Base-by-base conservation (phyloP, 1,140 invertebrate genomes). In the Agrilus planipennis region DNA sequence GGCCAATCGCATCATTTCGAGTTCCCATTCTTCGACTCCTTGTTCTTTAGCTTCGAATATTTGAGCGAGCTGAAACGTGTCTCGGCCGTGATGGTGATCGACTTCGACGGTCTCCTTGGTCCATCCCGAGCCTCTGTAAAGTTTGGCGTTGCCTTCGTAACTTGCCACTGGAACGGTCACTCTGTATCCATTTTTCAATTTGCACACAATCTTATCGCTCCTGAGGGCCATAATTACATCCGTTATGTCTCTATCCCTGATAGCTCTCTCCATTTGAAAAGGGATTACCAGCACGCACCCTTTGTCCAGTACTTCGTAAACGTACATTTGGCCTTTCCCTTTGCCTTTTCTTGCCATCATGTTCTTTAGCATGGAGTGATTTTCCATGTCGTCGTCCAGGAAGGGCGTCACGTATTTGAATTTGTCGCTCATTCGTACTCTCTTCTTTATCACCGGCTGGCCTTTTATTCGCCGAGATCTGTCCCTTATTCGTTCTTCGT, bases 1-100 rank as follows among this genome's bases (percentile, higher is more conserved):
- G 2, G 59, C 53, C 45, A 61, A 44, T 41, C 54, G 39, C 49
- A 57, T 50, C 50, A 55, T 55, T 54, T 67, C 51, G 30, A 61
- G 41, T 54, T 65, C 55, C 48, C 79, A 77, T 45, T 77, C 75
- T 20, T 73, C 71, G 0, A 61, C 69, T 7, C 74, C 70, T 34
- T 62, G 73, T 53, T 82, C 79, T 55, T 83, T 84, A 22, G 77
- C 78, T 64, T 85, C 80, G 56, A 85, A 84, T 44, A 84, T 73
- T 60, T 78, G 79, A 44, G 78, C 81, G 35, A 74, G 71, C 6
- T 65, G 67, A 29, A 70, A 74, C 45, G 43, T 71, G 73, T 62
- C 52, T 70, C 60, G 60, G 58, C 54, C 59, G 66, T 57, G 51
- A 63, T 58, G 69, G 69, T 70, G 50, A 67, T 67, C 54, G 71